These are phyloP conservation scores for Meteorus cinctellus DNA, from an alignment of 2,888 invertebrate genomes.

Conservation along the genomic window DNA sequence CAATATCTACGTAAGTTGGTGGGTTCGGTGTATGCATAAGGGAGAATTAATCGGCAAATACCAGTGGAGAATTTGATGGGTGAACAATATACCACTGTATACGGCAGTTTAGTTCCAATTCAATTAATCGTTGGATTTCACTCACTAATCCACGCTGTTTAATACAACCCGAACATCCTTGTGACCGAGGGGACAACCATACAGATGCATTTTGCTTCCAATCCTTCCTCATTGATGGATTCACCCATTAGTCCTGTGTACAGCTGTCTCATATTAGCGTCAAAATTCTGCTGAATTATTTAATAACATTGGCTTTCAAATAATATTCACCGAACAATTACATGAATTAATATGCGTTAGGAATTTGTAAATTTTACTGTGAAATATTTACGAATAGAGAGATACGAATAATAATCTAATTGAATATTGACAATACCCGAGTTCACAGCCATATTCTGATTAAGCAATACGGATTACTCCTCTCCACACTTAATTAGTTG, in stretches of 20 bases:
- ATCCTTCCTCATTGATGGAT: not conserved
- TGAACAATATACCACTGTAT: conserved; percentile 33
- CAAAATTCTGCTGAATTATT: no score
- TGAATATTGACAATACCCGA: not conserved
- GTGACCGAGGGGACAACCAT: not conserved
- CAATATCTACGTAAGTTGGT: no score
- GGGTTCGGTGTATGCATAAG: no score
- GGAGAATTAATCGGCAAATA: not conserved
- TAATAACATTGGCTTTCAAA: no score
- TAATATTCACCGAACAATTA: not conserved
- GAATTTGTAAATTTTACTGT: no score
- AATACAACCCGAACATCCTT: not conserved
- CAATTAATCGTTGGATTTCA: conserved; percentile 52
- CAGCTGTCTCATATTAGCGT: no score
- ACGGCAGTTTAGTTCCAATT: conserved; percentile 50
- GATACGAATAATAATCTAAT: no score
- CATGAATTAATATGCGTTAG: no score
- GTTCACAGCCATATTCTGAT: no score
- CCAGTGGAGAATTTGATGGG: not conserved
- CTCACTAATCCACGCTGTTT: not conserved
- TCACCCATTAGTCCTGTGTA: no score
- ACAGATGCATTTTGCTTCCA: not conserved
- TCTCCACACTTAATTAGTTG: not conserved
- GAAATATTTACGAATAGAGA: no score
- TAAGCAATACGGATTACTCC: not conserved